phyloP scores from a whole-genome alignment of 2,113 vertebrate species.

The Promerops cafer region DNA sequence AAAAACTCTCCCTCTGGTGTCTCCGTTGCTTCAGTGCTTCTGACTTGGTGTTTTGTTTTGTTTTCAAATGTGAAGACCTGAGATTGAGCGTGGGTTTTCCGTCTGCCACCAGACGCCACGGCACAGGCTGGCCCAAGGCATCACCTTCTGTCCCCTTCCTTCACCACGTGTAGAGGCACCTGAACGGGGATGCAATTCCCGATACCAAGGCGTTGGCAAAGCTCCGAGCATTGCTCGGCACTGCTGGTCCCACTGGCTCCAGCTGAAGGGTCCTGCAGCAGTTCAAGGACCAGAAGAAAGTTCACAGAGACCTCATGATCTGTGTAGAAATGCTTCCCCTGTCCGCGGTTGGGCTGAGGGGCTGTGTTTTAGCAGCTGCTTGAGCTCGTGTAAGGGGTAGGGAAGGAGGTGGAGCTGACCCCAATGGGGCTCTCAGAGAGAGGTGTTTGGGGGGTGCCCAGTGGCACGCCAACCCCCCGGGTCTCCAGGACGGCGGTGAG shows the following conservation, averaged over 20 bases:
- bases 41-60: background rate
- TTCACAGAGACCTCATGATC: conserved; percentile 51
- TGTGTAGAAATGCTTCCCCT: conserved; percentile 23
- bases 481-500: conserved; percentile 82
- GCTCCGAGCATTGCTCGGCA: background rate
- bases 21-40: conserved; percentile 29
- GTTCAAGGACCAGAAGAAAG: conserved; percentile 14
- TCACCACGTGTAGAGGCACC: conserved; percentile 67
- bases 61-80: conserved; percentile 71
- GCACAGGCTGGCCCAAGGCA: conserved; percentile 41
- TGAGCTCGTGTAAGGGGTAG: conserved; percentile 86
- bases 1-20: background rate
- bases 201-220: conserved; percentile 57
- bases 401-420: conserved; percentile 79
- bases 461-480: conserved; percentile 63
- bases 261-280: background rate
- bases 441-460: conserved; percentile 74
- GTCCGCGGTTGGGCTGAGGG: background rate
- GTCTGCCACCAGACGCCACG: background rate
- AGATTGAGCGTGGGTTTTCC: conserved; percentile 73
- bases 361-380: conserved; percentile 82
- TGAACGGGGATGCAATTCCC: conserved; percentile 63
- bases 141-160: conserved; percentile 43
- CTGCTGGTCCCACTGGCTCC: conserved; percentile 8
- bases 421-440: conserved; percentile 77